These are phyloP conservation scores for Drosophila kepulauana DNA, from an alignment of 1,140 invertebrate genomes.

Conservation along the genomic window DNA sequence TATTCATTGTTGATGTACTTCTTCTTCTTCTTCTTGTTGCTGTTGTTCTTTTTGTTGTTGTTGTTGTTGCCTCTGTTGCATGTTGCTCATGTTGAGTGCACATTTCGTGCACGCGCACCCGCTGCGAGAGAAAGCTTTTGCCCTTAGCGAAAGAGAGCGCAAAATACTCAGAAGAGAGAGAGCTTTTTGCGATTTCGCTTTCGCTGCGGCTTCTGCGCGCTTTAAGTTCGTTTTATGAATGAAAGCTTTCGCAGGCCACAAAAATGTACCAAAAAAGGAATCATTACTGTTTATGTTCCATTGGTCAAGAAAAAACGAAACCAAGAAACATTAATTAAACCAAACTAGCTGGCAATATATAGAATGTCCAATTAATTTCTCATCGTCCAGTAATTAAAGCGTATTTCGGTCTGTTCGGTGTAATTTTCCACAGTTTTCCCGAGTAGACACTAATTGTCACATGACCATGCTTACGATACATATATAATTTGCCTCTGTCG, in stretches of 20 bases:
- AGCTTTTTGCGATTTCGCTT: constrained; percentile 54
- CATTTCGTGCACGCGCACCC: constrained; percentile 40
- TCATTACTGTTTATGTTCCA: constrained; percentile 17
- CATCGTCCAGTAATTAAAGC: background rate
- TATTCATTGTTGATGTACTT: constrained; percentile 19
- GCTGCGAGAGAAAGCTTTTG: constrained; percentile 31
- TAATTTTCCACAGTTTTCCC: constrained; percentile 14
- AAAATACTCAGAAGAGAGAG: constrained; percentile 1
- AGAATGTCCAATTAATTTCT: background rate
- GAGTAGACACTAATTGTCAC: constrained; percentile 4
- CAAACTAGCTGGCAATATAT: background rate
- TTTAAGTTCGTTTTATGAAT: constrained; percentile 67
- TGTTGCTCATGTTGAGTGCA: constrained; percentile 34
- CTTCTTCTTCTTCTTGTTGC: constrained; percentile 27
- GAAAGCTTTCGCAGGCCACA: constrained; percentile 48
- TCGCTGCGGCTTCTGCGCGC: constrained; percentile 60
- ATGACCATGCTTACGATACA: background rate
- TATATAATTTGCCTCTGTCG: constrained; percentile 12
- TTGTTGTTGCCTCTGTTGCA: constrained; percentile 55
- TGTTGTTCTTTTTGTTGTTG: constrained; percentile 29
- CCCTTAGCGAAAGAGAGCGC: constrained; percentile 3
- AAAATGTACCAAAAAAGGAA: constrained; percentile 29
- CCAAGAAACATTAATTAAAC: background rate
- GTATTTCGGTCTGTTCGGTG: background rate
- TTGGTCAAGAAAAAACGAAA: background rate